Base-by-base conservation (phyloP, 2,888 invertebrate genomes). In the Gisinianus flammeolus region DNA sequence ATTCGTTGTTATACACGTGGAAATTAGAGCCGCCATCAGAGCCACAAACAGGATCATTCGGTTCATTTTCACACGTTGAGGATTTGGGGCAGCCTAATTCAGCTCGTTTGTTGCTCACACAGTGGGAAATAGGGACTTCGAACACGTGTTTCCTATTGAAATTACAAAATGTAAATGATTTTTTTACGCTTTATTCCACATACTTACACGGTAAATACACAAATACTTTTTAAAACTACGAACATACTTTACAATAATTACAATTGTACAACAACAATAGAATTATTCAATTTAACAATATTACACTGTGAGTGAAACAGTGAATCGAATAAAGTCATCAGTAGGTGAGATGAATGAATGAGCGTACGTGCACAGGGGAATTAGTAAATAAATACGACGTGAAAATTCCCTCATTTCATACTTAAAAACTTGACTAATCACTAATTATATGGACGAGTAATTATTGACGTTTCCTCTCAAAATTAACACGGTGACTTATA, bases 121-220 rank as follows among this genome's bases (percentile, higher is more conserved):
- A 95, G 88, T 93, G 94, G 16, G 95, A 93, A 91, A 95, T 93
- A 0, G 95, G 95, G 19, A 95, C 94, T 88, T 95, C 95, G 87
- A 95, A 96, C 12, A 96, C 94, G 87, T 95, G 95, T 87, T 95
- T 95, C 62, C 94, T 94, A 88, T 35, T 88, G 74, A 56, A 16
- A 67, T 54, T 19, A 54, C 28, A 58, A 68, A 78, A 79, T 52
- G 24, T 64, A 64, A 44, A 6, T 44, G 44, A 44, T 44, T 44
- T 44, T 44, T 44, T 16, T 2, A n/a, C n/a, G n/a, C n/a, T n/a
- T n/a, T n/a, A n/a, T n/a, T n/a, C n/a, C n/a, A n/a, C n/a, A n/a
- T n/a, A n/a, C n/a, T n/a, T n/a, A n/a, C n/a, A n/a, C n/a, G n/a
- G n/a, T n/a, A n/a, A n/a, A n/a, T n/a, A n/a, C 56, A 56, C 16